Conservation (phyloP, 2,888 invertebrate genomes). For the Anthoptus insignis region DNA sequence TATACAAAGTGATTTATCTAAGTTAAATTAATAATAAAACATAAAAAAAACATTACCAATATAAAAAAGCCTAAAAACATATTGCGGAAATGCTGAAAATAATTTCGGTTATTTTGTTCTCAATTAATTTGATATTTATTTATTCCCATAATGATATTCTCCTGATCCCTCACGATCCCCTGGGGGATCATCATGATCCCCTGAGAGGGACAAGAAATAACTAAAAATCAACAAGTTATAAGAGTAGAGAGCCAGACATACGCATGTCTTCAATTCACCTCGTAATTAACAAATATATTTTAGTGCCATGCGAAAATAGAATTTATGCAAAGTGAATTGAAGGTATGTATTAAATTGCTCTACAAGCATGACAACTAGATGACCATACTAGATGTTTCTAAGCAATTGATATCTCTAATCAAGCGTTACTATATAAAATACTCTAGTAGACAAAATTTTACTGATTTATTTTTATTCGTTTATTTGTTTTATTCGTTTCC, state of each 20-base stretch:
- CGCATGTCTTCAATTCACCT: slow-evolving; percentile 83
- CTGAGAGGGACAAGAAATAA: not conserved
- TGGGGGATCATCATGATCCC: too few species aligned
- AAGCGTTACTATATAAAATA: slow-evolving; percentile 49
- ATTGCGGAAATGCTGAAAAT: too few species aligned
- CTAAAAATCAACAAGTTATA: slow-evolving; percentile 9
- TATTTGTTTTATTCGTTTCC: too few species aligned
- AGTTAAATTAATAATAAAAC: too few species aligned
- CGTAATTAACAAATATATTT: slow-evolving; percentile 38
- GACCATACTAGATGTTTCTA: slow-evolving; percentile 53
- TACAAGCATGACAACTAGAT: slow-evolving; percentile 82
- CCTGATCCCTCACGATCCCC: too few species aligned
- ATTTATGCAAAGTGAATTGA: slow-evolving; percentile 76
- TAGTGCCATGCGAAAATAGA: slow-evolving; percentile 65
- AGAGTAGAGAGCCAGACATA: slow-evolving; percentile 83
- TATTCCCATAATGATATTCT: too few species aligned
- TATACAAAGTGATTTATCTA: too few species aligned
- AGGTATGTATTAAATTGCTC: slow-evolving; percentile 80
- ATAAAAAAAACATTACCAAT: too few species aligned
- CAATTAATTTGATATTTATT: too few species aligned
- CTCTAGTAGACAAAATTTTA: not conserved
- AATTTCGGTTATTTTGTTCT: too few species aligned
- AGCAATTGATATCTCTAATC: slow-evolving; percentile 60
- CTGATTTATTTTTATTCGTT: too few species aligned
- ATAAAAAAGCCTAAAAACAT: too few species aligned